phyloP scores from a whole-genome alignment of 2,888 invertebrate species.

The Azorinus chamasolen region DNA sequence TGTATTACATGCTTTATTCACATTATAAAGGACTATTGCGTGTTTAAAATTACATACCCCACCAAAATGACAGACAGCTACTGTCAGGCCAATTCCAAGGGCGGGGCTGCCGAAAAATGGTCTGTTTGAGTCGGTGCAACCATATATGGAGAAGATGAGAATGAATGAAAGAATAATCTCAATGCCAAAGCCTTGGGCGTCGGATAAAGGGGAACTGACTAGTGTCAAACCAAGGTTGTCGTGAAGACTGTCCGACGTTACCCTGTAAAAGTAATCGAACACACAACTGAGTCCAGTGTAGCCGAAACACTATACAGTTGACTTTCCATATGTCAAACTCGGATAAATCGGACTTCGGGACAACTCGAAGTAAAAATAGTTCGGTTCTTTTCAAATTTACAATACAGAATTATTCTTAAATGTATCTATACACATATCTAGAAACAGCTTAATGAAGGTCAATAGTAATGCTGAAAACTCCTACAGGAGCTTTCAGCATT shows the following conservation, averaged over 20 bases:
- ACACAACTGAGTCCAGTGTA: too few relatives aligned
- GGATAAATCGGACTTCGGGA: too few relatives aligned
- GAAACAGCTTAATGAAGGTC: too few relatives aligned
- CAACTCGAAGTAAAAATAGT: too few relatives aligned
- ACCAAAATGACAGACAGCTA: conserved; percentile 94
- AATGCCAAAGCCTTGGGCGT: conserved; percentile 92
- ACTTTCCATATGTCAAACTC: background rate
- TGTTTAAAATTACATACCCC: conserved; percentile 90
- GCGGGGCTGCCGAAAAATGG: conserved; percentile 93
- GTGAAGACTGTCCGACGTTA: conserved; percentile 63
- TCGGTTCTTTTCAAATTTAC: too few relatives aligned
- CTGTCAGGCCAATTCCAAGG: conserved; percentile 95
- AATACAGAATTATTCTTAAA: too few relatives aligned
- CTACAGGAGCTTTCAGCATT: too few relatives aligned
- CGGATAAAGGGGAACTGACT: conserved; percentile 81
- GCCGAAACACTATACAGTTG: background rate
- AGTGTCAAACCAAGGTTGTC: conserved; percentile 72
- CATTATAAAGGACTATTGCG: too few relatives aligned
- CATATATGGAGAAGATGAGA: conserved; percentile 94
- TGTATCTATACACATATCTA: too few relatives aligned
- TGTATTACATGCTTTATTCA: too few relatives aligned
- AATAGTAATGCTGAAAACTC: too few relatives aligned
- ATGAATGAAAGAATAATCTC: conserved; percentile 95
- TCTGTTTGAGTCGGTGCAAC: conserved; percentile 93
- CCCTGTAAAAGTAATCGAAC: conserved; percentile 48